These are phyloP conservation scores for Trichogramma pretiosum DNA, from an alignment of 1,140 invertebrate genomes.

Conservation along the genomic window DNA sequence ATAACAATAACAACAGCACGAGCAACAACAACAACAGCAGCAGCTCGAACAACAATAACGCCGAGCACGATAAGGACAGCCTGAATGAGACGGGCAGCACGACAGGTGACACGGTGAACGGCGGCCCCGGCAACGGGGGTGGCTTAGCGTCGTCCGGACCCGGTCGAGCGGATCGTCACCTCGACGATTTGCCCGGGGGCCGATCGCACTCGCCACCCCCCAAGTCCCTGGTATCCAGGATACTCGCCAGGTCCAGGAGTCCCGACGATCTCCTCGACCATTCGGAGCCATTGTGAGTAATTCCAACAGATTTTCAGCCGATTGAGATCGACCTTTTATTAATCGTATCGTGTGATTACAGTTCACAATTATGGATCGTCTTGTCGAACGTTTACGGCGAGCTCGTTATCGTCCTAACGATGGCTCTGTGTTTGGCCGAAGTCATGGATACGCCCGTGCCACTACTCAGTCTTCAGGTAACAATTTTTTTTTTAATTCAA, in stretches of 20 bases:
- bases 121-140: constrained; percentile 23
- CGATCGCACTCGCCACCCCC: constrained; percentile 27
- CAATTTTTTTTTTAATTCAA: constrained; percentile 1
- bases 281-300: constrained; percentile 35
- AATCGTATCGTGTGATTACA: no score
- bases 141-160: background rate
- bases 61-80: constrained; percentile 44
- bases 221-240: constrained; percentile 34
- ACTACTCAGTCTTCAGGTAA: constrained; percentile 54
- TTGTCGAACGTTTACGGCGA: constrained; percentile 57
- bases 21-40: constrained; percentile 24
- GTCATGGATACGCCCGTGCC: constrained; percentile 53
- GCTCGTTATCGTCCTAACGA: constrained; percentile 50
- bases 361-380: constrained; percentile 50
- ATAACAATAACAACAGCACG: no score
- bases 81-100: constrained; percentile 44
- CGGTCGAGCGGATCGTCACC: constrained; percentile 22
- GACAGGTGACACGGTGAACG: constrained; percentile 33
- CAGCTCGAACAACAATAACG: constrained; percentile 32
- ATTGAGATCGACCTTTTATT: no score
- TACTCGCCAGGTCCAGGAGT: constrained; percentile 31
- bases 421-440: constrained; percentile 52
- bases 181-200: constrained; percentile 3
- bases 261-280: constrained; percentile 33
- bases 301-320: no score